These are phyloP conservation scores for Bombus confusus DNA, from an alignment of 1,140 invertebrate genomes.

Conservation along the genomic window DNA sequence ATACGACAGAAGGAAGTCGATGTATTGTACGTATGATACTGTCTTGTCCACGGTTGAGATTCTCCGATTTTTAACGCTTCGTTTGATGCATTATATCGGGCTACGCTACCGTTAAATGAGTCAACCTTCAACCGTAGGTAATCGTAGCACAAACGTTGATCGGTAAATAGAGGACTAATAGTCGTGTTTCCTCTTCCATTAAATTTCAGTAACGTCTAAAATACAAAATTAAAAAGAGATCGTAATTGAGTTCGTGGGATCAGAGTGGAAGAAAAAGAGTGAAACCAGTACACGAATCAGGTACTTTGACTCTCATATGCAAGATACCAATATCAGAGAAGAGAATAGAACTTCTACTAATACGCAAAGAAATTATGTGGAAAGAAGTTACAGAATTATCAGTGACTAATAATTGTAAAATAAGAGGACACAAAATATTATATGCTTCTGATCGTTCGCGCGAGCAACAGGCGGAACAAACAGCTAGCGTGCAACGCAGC, in stretches of 20 bases:
- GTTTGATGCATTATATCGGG: neutral
- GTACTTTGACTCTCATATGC: neutral
- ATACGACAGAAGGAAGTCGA: slow-evolving; percentile 76
- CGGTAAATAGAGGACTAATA: slow-evolving; percentile 22
- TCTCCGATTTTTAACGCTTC: slow-evolving; percentile 43
- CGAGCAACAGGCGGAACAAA: slow-evolving; percentile 25
- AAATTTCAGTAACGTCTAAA: neutral
- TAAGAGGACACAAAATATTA: neutral
- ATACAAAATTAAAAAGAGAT: neutral
- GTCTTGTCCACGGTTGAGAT: slow-evolving; percentile 70
- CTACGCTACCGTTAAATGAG: neutral
- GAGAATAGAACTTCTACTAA: neutral
- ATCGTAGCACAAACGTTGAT: neutral
- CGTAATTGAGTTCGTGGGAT: no score
- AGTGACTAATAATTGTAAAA: neutral
- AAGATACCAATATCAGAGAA: neutral
- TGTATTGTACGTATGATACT: slow-evolving; percentile 66
- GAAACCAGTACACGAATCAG: neutral
- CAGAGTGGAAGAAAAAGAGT: neutral
- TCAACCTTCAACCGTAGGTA: neutral
- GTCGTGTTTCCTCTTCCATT: slow-evolving; percentile 37
- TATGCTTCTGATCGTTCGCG: neutral
- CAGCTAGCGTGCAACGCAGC: neutral
- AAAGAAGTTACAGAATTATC: neutral
- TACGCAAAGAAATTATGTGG: neutral